Conservation (phyloP, 1,140 invertebrate genomes). For the Metopolophium dirhodum region DNA sequence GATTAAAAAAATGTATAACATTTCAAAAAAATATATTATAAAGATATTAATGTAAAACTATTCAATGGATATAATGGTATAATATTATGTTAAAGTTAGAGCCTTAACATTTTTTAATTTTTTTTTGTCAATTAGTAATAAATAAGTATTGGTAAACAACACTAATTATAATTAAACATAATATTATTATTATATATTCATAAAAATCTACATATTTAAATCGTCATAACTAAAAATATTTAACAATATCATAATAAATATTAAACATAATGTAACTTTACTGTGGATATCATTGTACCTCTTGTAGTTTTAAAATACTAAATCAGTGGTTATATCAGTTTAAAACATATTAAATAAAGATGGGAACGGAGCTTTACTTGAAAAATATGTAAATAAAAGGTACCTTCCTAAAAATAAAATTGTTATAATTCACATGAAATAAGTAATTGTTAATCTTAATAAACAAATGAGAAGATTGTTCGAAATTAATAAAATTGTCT, state of each 20-base stretch:
- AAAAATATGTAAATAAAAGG: neutral
- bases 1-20: too few species aligned
- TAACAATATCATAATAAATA: neutral
- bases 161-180: neutral
- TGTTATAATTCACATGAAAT: neutral
- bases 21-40: neutral
- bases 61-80: neutral
- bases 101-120: neutral
- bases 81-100: neutral
- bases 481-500: neutral
- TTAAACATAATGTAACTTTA: neutral
- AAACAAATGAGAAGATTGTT: neutral
- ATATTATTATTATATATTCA: neutral
- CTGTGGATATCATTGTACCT: neutral
- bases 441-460: neutral
- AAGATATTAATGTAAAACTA: neutral
- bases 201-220: neutral
- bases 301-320: neutral
- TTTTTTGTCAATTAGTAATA: too few species aligned
- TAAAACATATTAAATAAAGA: too few species aligned
- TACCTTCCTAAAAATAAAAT: neutral
- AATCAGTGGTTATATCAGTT: too few species aligned
- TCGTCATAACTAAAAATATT: neutral
- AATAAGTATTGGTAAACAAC: too few species aligned
- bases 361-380: neutral